These are phyloP conservation scores for Scaptomyza hsui DNA, from an alignment of 1,140 invertebrate genomes.

Conservation along the genomic window DNA sequence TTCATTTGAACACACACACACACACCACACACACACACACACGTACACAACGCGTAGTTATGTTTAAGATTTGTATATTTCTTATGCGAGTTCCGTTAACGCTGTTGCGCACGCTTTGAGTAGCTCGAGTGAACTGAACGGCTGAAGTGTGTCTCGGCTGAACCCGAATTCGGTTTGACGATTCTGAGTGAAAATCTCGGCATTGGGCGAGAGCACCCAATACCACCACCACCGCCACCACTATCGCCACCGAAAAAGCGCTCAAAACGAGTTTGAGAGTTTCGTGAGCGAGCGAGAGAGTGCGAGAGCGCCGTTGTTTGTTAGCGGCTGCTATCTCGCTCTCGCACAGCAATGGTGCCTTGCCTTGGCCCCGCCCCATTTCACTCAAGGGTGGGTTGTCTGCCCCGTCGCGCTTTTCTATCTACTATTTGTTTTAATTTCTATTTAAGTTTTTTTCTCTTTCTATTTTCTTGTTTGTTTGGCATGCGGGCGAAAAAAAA, in stretches of 20 bases:
- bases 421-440: slow-evolving; percentile 36
- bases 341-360: slow-evolving; percentile 30
- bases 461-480: neutral
- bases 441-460: slow-evolving; percentile 1
- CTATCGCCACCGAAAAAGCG: neutral
- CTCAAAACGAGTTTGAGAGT: slow-evolving; percentile 54
- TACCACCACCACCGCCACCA: too few relatives aligned
- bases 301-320: neutral
- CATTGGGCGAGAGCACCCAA: slow-evolving; percentile 33
- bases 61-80: neutral
- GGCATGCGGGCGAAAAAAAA: slow-evolving; percentile 5
- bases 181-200: slow-evolving; percentile 69
- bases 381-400: slow-evolving; percentile 23
- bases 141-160: slow-evolving; percentile 35
- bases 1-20: slow-evolving; percentile 26
- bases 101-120: slow-evolving; percentile 55
- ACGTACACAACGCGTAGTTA: slow-evolving; percentile 1
- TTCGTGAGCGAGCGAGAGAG: slow-evolving; percentile 21
- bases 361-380: slow-evolving; percentile 42
- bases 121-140: slow-evolving; percentile 56
- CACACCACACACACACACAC: neutral
- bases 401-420: neutral
- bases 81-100: slow-evolving; percentile 17
- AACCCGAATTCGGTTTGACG: slow-evolving; percentile 34
- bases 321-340: slow-evolving; percentile 33